Evolutionary conservation across 1,140 invertebrate species (phyloP).

Genomic region (Pseudomyrmex dendroicus): DNA sequence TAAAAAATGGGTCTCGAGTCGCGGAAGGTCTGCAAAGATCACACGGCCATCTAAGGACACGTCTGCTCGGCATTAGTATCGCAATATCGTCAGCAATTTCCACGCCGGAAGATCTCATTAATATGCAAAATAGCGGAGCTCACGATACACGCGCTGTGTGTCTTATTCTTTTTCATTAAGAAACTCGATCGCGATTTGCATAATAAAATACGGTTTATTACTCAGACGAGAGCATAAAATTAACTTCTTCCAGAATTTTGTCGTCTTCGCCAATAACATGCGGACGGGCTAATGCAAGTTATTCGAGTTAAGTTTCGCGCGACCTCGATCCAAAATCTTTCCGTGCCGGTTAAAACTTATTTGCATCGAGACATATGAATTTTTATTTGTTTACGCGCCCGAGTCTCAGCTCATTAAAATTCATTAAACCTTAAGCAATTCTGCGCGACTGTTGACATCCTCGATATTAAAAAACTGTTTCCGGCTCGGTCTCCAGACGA

Average conservation of each 20-base stretch:
- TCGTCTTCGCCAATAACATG: too few species aligned
- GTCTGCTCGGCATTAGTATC: neutral
- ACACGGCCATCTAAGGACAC: conserved; percentile 44
- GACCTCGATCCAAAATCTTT: neutral
- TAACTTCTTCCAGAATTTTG: neutral
- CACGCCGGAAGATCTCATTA: conserved; percentile 15
- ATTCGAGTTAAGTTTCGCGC: neutral
- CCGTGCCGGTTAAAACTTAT: neutral
- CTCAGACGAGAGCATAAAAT: neutral
- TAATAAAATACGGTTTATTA: conserved; percentile 19
- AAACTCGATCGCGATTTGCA: conserved; percentile 36
- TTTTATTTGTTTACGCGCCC: conserved; percentile 1
- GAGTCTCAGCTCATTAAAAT: neutral
- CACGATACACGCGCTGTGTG: neutral
- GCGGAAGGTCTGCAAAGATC: conserved; percentile 11
- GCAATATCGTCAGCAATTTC: conserved; percentile 9
- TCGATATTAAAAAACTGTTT: conserved; percentile 27
- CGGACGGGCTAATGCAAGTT: neutral
- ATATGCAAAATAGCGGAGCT: conserved; percentile 31
- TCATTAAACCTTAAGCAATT: conserved; percentile 6
- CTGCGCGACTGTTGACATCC: neutral
- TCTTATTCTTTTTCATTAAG: conserved; percentile 31
- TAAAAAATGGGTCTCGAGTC: conserved; percentile 36
- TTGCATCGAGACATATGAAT: neutral
- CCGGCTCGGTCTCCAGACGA: neutral